These are phyloP conservation scores for Erpetoichthys calabaricus DNA, from an alignment of 2,797 vertebrate genomes.

Conservation along the genomic window DNA sequence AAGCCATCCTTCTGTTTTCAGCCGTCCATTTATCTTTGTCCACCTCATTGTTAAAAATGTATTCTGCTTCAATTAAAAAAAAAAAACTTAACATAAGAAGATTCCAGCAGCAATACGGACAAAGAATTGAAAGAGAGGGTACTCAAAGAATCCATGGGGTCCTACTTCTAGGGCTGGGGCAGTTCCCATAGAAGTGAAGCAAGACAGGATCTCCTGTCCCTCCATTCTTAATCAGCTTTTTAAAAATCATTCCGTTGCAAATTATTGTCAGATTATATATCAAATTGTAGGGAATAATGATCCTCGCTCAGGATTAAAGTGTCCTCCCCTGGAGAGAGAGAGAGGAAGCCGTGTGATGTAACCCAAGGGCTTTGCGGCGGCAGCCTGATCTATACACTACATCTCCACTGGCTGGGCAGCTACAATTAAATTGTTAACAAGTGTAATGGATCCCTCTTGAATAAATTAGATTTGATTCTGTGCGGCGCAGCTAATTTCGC, in stretches of 20 bases:
- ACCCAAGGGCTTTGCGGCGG: not conserved
- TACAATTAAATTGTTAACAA: slow-evolving; percentile 1
- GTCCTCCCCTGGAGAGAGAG: not conserved
- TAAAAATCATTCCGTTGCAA: not conserved
- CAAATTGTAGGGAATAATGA: not conserved
- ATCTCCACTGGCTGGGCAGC: not conserved
- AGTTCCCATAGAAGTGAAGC: too few species aligned
- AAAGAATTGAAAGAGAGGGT: too few species aligned
- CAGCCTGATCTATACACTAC: not conserved
- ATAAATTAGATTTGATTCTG: slow-evolving; percentile 1
- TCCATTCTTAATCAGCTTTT: not conserved
- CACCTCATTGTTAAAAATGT: too few species aligned
- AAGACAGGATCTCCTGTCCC: too few species aligned
- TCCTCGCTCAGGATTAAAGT: not conserved
- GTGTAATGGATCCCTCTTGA: not conserved
- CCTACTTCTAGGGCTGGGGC: too few species aligned
- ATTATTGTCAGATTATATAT: not conserved
- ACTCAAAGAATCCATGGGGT: too few species aligned
- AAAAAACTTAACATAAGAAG: too few species aligned
- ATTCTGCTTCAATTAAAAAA: too few species aligned
- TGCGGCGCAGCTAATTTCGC: slow-evolving; percentile 1
- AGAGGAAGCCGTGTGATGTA: not conserved
- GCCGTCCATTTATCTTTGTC: too few species aligned
- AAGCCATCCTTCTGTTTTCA: too few species aligned
- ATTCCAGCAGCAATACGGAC: too few species aligned